Evolutionary conservation across 2,888 invertebrate species (phyloP), one percentile per base, ranked within the genome.

Genomic region (Shargacucullia verbasci): DNA sequence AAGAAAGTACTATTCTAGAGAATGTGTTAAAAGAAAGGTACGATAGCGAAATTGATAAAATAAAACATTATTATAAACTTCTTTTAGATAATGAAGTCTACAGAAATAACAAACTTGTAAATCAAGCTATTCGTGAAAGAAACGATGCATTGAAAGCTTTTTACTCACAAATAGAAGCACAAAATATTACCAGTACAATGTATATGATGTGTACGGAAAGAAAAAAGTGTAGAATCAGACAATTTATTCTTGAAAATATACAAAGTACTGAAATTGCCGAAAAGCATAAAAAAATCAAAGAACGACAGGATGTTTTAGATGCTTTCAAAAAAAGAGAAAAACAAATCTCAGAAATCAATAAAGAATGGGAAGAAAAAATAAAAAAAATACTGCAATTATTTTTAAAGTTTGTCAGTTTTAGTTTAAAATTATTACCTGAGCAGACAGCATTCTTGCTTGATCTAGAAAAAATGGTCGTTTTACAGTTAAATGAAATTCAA

Each of bases 181-280:
- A 91, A 75, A 89, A 86, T 59, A 72, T 85, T 29, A 89, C 91
- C 5, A 86, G 87, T 53, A 87, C 88, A 7, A 93, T 94, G 89
- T 94, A 93, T 70, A 72, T 93, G 27, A 86, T 94, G 86, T 88
- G 90, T 46, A 79, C 84, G 6, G 92, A 93, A 70, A 83, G 93
- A 74, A 94, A 91, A 78, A 93, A 90, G 77, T 93, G 93, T 73
- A 87, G 73, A 76, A 85, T 94, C 1, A 88, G 87, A 65, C 82
- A 89, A 75, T 85, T 92, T 57, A 46, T 88, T 5, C 57, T 93
- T 54, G 82, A 92, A 67, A 89, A 80, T 47, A 82, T 83, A 69
- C 89, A 90, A 55, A 80, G 66, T 40, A 64, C 71, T 10, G 89
- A 91, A 66, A 63, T 89, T 33, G 65, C 78, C 37, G 88, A 90